Evolutionary conservation across 92 coral and sea anemone genomes (phyloP).

Genomic region (Epizoanthus stellaris): DNA sequence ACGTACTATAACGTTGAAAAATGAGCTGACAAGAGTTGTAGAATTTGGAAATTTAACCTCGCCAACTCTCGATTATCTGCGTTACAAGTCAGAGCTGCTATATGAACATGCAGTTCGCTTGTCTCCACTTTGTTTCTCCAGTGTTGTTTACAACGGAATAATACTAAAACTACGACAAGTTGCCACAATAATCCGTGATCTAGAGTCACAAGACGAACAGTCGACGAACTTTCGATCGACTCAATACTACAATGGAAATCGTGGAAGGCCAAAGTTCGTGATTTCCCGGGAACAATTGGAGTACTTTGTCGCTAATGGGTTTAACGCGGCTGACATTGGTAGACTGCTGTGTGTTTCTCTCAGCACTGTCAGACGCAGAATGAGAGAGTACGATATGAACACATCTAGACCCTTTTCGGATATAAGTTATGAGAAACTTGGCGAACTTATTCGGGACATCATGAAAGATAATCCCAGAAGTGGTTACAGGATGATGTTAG

Average conservation of each 20-base stretch:
- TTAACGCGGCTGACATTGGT: slow-evolving; percentile 51
- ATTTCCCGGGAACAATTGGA: slow-evolving; percentile 67
- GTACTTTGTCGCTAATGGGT: slow-evolving; percentile 57
- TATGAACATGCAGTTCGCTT: slow-evolving; percentile 31
- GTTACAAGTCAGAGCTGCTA: slow-evolving; percentile 37
- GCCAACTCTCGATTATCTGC: slow-evolving; percentile 16
- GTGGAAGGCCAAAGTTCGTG: slow-evolving; percentile 63
- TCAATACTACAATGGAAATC: slow-evolving; percentile 28
- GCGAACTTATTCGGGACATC: slow-evolving; percentile 46
- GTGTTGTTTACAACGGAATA: slow-evolving; percentile 4
- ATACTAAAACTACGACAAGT: slow-evolving; percentile 38
- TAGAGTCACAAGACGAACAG: slow-evolving; percentile 25
- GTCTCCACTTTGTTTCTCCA: slow-evolving; percentile 15
- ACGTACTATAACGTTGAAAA: slow-evolving; percentile 18
- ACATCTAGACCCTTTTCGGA: slow-evolving; percentile 63
- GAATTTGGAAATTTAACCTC: slow-evolving; percentile 29
- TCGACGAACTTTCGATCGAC: neutral
- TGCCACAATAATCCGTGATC: slow-evolving; percentile 25
- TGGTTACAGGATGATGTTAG: slow-evolving; percentile 68
- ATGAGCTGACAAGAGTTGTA: slow-evolving; percentile 7
- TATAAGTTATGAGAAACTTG: slow-evolving; percentile 58
- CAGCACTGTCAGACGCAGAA: slow-evolving; percentile 61
- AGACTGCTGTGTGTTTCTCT: slow-evolving; percentile 60
- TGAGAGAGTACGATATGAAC: slow-evolving; percentile 49
- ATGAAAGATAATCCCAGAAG: slow-evolving; percentile 47